Base-by-base conservation (phyloP, 2,113 vertebrate species). In the Rattus rattus region DNA sequence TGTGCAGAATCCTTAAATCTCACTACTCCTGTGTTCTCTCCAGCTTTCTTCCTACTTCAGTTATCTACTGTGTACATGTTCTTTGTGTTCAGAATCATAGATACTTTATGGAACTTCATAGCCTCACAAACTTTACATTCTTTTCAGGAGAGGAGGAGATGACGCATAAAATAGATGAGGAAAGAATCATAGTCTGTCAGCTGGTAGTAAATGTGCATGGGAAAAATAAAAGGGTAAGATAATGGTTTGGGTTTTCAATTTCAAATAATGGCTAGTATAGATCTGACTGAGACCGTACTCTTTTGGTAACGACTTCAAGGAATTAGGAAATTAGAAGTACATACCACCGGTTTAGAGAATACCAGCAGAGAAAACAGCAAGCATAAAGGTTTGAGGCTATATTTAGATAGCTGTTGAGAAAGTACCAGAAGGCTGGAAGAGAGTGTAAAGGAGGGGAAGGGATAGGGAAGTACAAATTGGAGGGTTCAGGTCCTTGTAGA, bases 291-390 rank as follows among this genome's bases (percentile, higher is more conserved):
- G 80, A 90, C 54, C 8, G 30, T 85, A 26, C 59, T n/a, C 47
- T 92, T 73, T 95, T 76, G 65, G 47, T 81, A 91, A 94, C 76
- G 36, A 39, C 17, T 69, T 85, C 43, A 20, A 81, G 24, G 83
- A 93, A 12, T 1, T 49, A 20, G 88, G 16, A 96, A 88, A 26
- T 49, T 56, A 85, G 33, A 14, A 24, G 73, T 84, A 56, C 9
- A 65, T 65, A 56, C 20, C 47, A n/a, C n/a, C 72, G 54, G 17
- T 30, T 59, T 19, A 63, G 16, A 73, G 26, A 19, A 49, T 22
- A 22, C 33, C 28, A 47, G 54, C 49, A 67, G 63, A 90, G 67
- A 49, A 92, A 88, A 76, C 3, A 75, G 59, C 56, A 67, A 94
- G 22, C 22, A 28, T 8, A 54, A 77, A 90, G n/a, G 26, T 30